Conservation (phyloP, 2,888 invertebrate genomes). For the Parnassius mnemosyne region DNA sequence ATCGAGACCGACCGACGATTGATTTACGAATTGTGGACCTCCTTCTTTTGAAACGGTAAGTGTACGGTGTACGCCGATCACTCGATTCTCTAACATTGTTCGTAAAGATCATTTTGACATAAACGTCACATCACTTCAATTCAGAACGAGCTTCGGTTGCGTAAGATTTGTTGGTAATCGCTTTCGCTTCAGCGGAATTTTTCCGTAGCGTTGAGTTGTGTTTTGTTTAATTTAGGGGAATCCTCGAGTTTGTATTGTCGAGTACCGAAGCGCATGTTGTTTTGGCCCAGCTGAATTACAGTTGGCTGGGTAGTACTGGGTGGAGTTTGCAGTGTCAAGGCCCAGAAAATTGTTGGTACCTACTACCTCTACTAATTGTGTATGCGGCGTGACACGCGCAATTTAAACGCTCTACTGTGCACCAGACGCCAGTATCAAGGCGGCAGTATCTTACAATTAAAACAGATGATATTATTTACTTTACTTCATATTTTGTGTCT, state of each 20-base stretch:
- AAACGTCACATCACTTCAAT: conserved; percentile 11
- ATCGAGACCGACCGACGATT: conserved; percentile 57
- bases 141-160: conserved; percentile 15
- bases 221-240: conserved; percentile 51
- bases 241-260: conserved; percentile 51
- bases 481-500: too few species aligned
- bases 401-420: conserved; percentile 7
- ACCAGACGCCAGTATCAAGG: conserved; percentile 12
- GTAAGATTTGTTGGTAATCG: conserved; percentile 14
- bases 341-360: conserved; percentile 39
- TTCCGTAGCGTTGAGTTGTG: conserved; percentile 38
- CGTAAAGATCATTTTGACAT: conserved; percentile 30
- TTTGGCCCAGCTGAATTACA: conserved; percentile 57
- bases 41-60: conserved; percentile 66
- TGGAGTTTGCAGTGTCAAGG: conserved; percentile 69
- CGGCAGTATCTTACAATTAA: conserved; percentile 4
- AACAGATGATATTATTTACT: conserved; percentile 1
- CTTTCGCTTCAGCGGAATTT: conserved; percentile 24
- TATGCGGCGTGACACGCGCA: conserved; percentile 30
- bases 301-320: conserved; percentile 42
- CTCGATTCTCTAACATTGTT: conserved; percentile 41
- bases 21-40: conserved; percentile 55
- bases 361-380: conserved; percentile 33
- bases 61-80: conserved; percentile 42
- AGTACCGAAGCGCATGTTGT: conserved; percentile 59